Conservation (phyloP, 2,888 invertebrate species). For the Marasmarcha lunaedactyla region DNA sequence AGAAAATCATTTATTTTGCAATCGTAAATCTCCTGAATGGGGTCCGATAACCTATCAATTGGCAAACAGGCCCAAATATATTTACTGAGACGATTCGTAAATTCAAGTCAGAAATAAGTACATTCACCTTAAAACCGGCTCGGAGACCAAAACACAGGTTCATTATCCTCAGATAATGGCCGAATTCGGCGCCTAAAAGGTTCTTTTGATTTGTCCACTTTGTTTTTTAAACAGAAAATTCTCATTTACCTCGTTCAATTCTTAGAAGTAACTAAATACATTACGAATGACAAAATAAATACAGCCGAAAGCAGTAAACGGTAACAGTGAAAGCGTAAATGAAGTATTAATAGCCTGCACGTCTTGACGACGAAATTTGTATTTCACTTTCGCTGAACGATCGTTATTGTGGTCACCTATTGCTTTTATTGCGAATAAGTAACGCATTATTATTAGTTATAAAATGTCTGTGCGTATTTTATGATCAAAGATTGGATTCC, state of each 20-base stretch:
- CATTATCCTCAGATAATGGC: slow-evolving; percentile 51
- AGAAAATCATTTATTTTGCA: slow-evolving; percentile 19
- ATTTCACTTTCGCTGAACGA: slow-evolving; percentile 51
- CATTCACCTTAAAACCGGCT: slow-evolving; percentile 65
- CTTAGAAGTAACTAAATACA: neutral
- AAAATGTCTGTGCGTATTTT: too few species aligned
- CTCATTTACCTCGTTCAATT: neutral
- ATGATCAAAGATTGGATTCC: too few species aligned
- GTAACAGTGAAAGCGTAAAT: slow-evolving; percentile 51
- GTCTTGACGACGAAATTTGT: slow-evolving; percentile 14
- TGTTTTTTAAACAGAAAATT: neutral
- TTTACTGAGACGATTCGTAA: slow-evolving; percentile 42
- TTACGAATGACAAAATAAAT: neutral
- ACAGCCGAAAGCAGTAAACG: neutral
- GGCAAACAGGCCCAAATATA: slow-evolving; percentile 46
- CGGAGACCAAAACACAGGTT: slow-evolving; percentile 42
- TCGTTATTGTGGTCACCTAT: too few species aligned
- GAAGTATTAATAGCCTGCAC: slow-evolving; percentile 45
- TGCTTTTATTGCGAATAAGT: too few species aligned
- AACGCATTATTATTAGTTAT: too few species aligned
- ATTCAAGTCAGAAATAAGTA: slow-evolving; percentile 50
- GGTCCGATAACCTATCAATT: slow-evolving; percentile 53
- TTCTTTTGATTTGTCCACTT: neutral
- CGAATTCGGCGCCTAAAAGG: slow-evolving; percentile 28
- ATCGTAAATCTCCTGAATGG: slow-evolving; percentile 37